Percentiles rank a stretch among this genome's conserved stretches.
Evolutionary conservation across 1,140 invertebrate species (phyloP).

Genomic region (Drosophila tsacasi): DNA sequence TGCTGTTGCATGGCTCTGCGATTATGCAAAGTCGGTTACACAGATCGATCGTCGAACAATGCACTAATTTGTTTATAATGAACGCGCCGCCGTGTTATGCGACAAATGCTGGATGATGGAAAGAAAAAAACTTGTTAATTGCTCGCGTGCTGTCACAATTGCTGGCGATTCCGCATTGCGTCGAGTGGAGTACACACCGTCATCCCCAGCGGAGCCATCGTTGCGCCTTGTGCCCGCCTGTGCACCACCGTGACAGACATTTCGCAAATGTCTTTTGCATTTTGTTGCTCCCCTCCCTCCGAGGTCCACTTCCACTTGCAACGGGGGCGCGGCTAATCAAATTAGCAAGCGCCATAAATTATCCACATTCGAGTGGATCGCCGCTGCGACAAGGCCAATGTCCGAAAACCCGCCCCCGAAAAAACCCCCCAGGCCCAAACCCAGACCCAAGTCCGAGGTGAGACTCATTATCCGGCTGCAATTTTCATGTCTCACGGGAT

Average conservation of each 20-base stretch:
- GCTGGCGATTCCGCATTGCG: conserved; percentile 60
- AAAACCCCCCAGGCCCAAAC: not conserved
- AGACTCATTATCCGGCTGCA: conserved; percentile 21
- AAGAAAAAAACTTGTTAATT: conserved; percentile 66
- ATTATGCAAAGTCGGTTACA: conserved; percentile 61
- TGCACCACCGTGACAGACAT: conserved; percentile 41
- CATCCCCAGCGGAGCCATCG: conserved; percentile 7
- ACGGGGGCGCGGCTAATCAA: conserved; percentile 61
- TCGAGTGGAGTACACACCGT: conserved; percentile 8
- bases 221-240: conserved; percentile 1
- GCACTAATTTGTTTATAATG: conserved; percentile 83
- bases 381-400: conserved; percentile 41
- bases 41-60: conserved; percentile 50
- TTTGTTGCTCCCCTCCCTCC: conserved; percentile 1
- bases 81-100: conserved; percentile 35
- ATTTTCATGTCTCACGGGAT: conserved; percentile 35
- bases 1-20: conserved; percentile 28
- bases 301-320: conserved; percentile 2
- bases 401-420: not conserved
- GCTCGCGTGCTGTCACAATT: conserved; percentile 79
- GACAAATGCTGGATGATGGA: conserved; percentile 41
- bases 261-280: conserved; percentile 41
- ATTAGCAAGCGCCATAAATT: conserved; percentile 58
- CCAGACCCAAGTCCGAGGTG: conserved; percentile 21
- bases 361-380: conserved; percentile 59